Evolutionary conservation across 2,113 vertebrate species (phyloP), one percentile per base, ranked within the genome.

Genomic region (Scophthalmus maximus): DNA sequence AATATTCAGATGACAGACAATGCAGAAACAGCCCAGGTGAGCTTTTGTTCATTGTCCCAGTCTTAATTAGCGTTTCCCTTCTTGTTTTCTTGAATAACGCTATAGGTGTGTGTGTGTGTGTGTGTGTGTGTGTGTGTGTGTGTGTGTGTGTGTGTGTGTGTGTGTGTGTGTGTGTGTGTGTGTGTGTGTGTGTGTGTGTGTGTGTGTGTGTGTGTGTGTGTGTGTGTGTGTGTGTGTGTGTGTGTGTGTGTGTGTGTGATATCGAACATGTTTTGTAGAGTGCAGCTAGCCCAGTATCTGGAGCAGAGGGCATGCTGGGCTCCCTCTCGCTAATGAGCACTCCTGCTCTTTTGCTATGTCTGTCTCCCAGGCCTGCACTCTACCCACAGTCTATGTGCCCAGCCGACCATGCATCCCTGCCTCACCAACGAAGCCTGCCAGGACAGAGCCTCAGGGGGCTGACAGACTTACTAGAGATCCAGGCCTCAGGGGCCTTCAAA

Each of bases 251-350:
- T 51, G 11, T 30, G 6, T 17, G 18, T 56, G 26, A 18, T 53
- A 61, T 75, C 25, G 14, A 59, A 78, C 81, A 52, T 79, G 73
- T 85, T 84, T 78, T 76, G 53, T 78, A 73, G 80, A 82, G 57
- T 78, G 78, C 80, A 81, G 57, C 36, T 66, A 87, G 81, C 78
- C 82, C 76, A 44, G 68, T 76, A 81, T 87, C 69, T 78, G 65
- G 76, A 88, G 86, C 69, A 78, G 76, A 87, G 86, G 86, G 68
- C 81, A 74, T 25, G 44, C 60, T 49, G 50, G 68, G 76, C 60
- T 79, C 68, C 76, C 71, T 82, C 81, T 79, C 76, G 84, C 65
- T 84, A 87, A 90, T 87, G 85, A 88, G 81, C 83, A 42, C 60
- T 76, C 50, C 73, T 69, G 63, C 82, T 82, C 53, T 38, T 60